Evolutionary conservation across 1,140 invertebrate genomes (phyloP), one percentile per base, ranked within the genome.

Genomic region (Trialeurodes vaporariorum): DNA sequence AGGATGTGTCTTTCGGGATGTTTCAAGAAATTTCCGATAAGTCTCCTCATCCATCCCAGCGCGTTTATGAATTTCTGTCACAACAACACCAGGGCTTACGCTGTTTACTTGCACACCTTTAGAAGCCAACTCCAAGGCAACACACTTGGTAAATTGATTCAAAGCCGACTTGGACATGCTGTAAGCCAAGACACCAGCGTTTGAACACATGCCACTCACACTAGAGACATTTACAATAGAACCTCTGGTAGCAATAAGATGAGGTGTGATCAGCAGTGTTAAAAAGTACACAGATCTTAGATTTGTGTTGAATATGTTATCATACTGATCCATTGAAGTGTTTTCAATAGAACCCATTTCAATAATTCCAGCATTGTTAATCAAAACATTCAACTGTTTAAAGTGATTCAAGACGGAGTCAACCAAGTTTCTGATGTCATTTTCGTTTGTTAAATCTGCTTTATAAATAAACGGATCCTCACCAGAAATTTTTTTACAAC

Each of bases 181-280:
- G 72, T 86, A 87, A 1, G 59, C 63, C 1, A 66, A 22, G 2
- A 23, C 11, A 5, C 40, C 40, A 2, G 12, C 2, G n/a, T 40
- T 9, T 2, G 92, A 84, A 75, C 68, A 21, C n/a, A 67, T n/a
- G 1, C 70, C 70, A 59, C 60, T 61, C 0, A 96, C 89, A 76
- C 93, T 96, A 1, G 92, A 96, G 0, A 96, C 87, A 77, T 96
- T 96, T 0, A 97, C 90, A 72, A 95, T 88, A 70, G 86, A 90
- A 26, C 92, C 92, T 78, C 92, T 90, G 0, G 86, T 86, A 77
- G 88, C 83, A 9, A 91, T 79, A 13, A 97, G 78, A 78, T 94
- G 83, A 1, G 93, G 93, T 0, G 90, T 86, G 26, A 89, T 88
- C 62, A 95, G 73, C 83, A 87, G 87, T 0, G 90, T 94, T 67